Evolutionary conservation across 2,888 invertebrate species (phyloP).

Genomic region (Lacanobia oleracea): DNA sequence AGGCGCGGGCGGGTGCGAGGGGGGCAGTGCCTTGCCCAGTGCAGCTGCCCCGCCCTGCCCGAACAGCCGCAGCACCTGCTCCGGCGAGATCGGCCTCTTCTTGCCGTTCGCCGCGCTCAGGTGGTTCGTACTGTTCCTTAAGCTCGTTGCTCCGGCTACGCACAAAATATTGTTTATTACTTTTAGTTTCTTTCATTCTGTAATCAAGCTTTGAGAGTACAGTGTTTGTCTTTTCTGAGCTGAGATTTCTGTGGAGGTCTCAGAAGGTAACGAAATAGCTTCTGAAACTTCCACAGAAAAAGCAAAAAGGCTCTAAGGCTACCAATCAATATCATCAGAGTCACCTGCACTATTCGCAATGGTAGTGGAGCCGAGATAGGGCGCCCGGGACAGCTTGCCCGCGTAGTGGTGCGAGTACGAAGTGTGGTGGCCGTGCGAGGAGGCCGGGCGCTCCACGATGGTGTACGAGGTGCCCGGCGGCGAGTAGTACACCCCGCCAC

Average conservation of each 20-base stretch:
- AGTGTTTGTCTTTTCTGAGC: too few species aligned
- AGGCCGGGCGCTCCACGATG: slow-evolving; percentile 95
- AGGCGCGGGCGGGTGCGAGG: slow-evolving; percentile 86
- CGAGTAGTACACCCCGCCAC: slow-evolving; percentile 95
- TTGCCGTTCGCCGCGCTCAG: slow-evolving; percentile 92
- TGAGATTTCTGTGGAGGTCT: too few species aligned
- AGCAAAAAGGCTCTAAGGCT: background rate
- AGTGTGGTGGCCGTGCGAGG: slow-evolving; percentile 92
- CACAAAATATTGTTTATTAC: slow-evolving; percentile 3
- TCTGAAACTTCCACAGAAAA: background rate
- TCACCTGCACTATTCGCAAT: slow-evolving; percentile 88
- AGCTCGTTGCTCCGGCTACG: slow-evolving; percentile 81
- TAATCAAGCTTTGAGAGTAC: background rate
- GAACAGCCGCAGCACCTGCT: slow-evolving; percentile 94
- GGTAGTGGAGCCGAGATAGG: slow-evolving; percentile 93
- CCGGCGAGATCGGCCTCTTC: slow-evolving; percentile 95
- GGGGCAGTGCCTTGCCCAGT: slow-evolving; percentile 87
- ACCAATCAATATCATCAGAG: background rate
- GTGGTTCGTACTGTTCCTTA: slow-evolving; percentile 88
- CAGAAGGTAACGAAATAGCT: background rate
- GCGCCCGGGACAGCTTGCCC: slow-evolving; percentile 89
- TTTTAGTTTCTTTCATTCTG: background rate
- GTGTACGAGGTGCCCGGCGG: slow-evolving; percentile 97
- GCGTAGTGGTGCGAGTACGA: slow-evolving; percentile 91
- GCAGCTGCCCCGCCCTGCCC: slow-evolving; percentile 89